Evolutionary conservation across 1,140 invertebrate genomes (phyloP).

Genomic region (Calliphora vicina): DNA sequence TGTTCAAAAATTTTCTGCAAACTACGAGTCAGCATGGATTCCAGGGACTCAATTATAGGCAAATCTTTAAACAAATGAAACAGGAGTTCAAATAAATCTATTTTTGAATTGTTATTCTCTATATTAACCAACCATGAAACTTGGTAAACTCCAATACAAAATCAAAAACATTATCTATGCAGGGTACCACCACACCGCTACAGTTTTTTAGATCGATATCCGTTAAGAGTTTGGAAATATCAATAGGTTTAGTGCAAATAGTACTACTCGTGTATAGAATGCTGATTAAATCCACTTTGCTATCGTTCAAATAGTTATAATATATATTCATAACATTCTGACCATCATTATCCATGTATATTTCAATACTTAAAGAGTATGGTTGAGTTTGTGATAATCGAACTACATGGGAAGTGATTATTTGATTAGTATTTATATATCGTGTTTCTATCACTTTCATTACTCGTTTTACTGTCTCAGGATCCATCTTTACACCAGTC

Average conservation of each 20-base stretch:
- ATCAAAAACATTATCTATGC: neutral
- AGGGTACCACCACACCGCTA: neutral
- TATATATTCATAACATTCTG: constrained; percentile 15
- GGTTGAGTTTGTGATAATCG: neutral
- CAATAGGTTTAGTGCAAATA: neutral
- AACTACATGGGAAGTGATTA: neutral
- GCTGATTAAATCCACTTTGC: neutral
- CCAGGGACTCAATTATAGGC: constrained; percentile 30
- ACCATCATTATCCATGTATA: constrained; percentile 21
- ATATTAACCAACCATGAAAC: neutral
- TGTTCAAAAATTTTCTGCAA: constrained; percentile 23
- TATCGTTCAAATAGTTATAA: constrained; percentile 9
- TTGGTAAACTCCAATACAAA: neutral
- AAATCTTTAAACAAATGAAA: constrained; percentile 16
- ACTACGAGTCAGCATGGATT: constrained; percentile 25
- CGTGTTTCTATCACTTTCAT: neutral
- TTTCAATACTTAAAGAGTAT: constrained; percentile 38
- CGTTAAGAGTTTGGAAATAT: neutral
- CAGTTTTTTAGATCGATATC: constrained; percentile 2
- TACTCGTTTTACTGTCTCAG: neutral
- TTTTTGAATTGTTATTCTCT: neutral
- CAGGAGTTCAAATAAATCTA: too few relatives aligned
- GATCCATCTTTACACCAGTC: neutral
- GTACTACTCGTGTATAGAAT: neutral
- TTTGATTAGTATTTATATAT: neutral